Percentiles rank a stretch among this genome's conserved stretches.
phyloP scores from a whole-genome alignment of 2,888 invertebrate species.

The Pristionchus maxplancki region DNA sequence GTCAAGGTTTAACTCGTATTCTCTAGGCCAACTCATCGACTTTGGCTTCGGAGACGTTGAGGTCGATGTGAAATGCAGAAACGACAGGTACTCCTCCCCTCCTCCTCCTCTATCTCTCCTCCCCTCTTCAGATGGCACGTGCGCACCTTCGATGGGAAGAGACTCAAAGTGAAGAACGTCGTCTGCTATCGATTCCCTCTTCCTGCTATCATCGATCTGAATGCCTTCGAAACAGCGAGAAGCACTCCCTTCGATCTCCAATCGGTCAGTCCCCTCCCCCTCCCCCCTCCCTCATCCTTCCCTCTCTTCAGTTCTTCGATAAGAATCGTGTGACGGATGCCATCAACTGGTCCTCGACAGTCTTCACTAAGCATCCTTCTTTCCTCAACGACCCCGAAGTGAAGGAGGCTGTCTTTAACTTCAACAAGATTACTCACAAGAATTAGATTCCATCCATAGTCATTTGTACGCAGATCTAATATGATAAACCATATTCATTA shows the following conservation, averaged over 20 bases:
- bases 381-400: neutral
- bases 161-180: neutral
- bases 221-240: neutral
- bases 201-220: neutral
- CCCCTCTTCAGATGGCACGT: neutral
- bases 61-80: neutral
- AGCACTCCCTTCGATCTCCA: neutral
- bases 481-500: too few relatives aligned
- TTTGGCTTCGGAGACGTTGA: neutral
- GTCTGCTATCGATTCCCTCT: conserved; percentile 15
- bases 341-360: neutral
- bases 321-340: neutral
- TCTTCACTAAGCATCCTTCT: neutral
- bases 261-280: neutral
- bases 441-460: too few relatives aligned
- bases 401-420: neutral
- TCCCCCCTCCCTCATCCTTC: neutral
- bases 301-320: neutral
- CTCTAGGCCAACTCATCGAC: neutral
- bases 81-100: neutral
- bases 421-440: too few relatives aligned
- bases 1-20: neutral
- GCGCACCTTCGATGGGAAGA: neutral
- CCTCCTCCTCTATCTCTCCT: too few relatives aligned
- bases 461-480: too few relatives aligned